phyloP scores from a whole-genome alignment of 1,140 invertebrate species.

The Pantala flavescens region DNA sequence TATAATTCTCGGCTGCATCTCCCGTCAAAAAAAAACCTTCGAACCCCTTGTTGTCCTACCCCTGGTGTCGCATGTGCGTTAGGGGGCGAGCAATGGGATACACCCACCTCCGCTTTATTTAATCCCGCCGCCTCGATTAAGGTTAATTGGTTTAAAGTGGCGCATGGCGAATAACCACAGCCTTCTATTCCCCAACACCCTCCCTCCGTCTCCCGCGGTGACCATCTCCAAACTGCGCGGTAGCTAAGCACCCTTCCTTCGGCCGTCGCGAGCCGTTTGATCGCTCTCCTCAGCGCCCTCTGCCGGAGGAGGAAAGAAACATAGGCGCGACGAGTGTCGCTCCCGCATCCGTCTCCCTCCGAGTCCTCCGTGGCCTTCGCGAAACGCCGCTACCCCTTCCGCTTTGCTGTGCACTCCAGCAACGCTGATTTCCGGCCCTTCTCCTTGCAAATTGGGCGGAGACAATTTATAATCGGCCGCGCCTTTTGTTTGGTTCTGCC shows the following conservation, averaged over 20 bases:
- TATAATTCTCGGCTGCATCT: no score
- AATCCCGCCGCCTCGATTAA: constrained; percentile 1
- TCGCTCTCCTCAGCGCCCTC: no score
- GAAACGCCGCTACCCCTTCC: neutral
- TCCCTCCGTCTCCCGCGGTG: neutral
- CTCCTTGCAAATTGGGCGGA: constrained; percentile 5
- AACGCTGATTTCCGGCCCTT: neutral
- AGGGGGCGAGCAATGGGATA: neutral
- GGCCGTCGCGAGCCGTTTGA: no score
- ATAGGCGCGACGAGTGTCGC: neutral
- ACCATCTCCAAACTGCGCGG: neutral
- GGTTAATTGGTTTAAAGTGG: constrained; percentile 9
- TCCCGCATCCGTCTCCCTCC: neutral
- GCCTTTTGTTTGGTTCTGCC: constrained; percentile 8
- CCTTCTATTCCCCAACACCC: neutral
- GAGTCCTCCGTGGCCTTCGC: neutral
- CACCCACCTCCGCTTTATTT: neutral
- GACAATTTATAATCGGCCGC: constrained; percentile 4
- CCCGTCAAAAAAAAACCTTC: no score
- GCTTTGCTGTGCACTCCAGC: neutral
- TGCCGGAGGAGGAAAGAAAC: no score
- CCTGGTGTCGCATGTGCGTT: neutral
- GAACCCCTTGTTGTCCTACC: no score
- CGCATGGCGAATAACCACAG: neutral
- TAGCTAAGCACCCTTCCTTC: neutral